Percentiles rank a stretch among this genome's conserved stretches.
Evolutionary conservation across 2,797 vertebrate species (phyloP).

Genomic region (Alcedo atthis): DNA sequence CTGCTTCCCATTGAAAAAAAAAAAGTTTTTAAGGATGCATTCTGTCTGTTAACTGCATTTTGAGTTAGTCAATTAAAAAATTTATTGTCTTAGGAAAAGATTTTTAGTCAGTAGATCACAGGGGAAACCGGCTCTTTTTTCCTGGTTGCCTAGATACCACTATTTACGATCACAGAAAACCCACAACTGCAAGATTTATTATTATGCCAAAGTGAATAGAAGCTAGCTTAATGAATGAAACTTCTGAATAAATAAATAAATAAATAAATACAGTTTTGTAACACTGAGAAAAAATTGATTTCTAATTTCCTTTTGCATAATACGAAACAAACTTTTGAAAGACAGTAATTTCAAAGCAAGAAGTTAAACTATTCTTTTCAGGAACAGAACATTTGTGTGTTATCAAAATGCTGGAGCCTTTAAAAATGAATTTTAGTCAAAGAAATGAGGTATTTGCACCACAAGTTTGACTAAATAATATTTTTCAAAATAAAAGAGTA

Average conservation of each 20-base stretch:
- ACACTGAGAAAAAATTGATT: not conserved
- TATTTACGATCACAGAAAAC: slow-evolving; percentile 23
- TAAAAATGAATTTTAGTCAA: not conserved
- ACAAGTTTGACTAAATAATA: not conserved
- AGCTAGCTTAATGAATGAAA: slow-evolving; percentile 1
- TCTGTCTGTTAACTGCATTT: slow-evolving; percentile 22
- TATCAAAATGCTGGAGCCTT: not conserved
- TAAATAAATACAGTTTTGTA: not conserved
- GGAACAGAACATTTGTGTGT: not conserved
- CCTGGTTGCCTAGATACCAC: slow-evolving; percentile 7
- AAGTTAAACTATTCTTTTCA: not conserved
- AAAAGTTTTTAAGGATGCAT: not conserved
- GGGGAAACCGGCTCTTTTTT: not conserved
- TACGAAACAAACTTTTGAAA: not conserved
- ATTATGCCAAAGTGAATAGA: slow-evolving; percentile 17
- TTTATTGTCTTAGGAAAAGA: not conserved
- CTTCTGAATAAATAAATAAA: not conserved
- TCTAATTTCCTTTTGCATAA: not conserved
- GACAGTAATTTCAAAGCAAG: not conserved
- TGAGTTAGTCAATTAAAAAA: slow-evolving; percentile 26
- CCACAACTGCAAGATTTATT: slow-evolving; percentile 24
- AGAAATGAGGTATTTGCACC: not conserved
- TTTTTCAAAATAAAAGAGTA: not conserved
- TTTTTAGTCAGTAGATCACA: not conserved
- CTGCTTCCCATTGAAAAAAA: slow-evolving; percentile 42